phyloP scores from a whole-genome alignment of 2,113 vertebrate species.

The Phalacrocorax pelagicus region DNA sequence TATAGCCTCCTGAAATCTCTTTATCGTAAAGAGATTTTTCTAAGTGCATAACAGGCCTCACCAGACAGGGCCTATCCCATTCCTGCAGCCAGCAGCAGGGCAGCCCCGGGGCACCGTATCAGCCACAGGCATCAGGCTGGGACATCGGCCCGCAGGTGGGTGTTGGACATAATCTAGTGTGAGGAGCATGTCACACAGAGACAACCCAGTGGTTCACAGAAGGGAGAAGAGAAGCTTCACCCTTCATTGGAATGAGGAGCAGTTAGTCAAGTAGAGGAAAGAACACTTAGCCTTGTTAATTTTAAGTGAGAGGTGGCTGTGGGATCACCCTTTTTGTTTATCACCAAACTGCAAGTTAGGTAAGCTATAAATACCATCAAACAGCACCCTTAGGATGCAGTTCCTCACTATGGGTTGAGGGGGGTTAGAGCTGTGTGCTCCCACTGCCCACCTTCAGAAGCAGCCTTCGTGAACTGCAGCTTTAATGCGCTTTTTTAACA shows the following conservation, averaged over 20 bases:
- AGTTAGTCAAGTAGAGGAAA: neutral
- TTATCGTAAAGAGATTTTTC: neutral
- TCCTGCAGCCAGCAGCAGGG: neutral
- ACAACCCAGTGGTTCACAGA: rapidly evolving
- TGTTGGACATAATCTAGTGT: neutral
- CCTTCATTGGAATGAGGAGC: neutral
- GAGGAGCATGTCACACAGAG: neutral
- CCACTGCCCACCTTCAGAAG: neutral
- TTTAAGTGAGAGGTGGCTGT: neutral
- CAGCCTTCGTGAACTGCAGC: neutral
- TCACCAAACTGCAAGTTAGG: neutral
- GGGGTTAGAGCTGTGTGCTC: neutral
- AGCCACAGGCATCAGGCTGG: neutral
- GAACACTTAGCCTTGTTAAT: neutral
- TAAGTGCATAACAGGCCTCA: neutral
- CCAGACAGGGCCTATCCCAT: neutral
- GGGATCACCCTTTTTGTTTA: neutral
- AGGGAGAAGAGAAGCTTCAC: neutral
- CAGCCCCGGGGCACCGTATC: neutral
- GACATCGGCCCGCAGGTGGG: rapidly evolving
- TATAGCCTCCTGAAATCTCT: neutral
- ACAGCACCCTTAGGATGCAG: rapidly evolving
- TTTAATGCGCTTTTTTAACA: neutral
- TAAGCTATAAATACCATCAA: neutral
- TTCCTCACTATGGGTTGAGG: neutral